Base-by-base conservation (phyloP, 2,888 invertebrate species). In the Synergus japonicus region DNA sequence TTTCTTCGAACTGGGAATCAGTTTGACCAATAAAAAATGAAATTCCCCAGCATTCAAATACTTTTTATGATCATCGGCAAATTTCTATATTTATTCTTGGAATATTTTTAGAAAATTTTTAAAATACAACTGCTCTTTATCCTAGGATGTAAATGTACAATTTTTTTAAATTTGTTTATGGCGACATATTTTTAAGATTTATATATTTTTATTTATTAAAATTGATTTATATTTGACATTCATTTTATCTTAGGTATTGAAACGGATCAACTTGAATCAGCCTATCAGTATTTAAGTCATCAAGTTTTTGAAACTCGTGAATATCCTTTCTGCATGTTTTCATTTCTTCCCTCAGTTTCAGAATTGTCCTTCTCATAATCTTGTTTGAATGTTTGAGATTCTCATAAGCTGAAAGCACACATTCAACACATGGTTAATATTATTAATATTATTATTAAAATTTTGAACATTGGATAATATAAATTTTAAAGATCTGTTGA, bases 321-420 rank as follows among this genome's bases (percentile, higher is more conserved):
- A 29, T 46, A 46, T 69, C 22, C 12, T 69, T 69, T 49, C 67
- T 49, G 22, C 4, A 29, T 1, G 46, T 46, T 69, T 69, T 49
- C 46, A 49, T 46, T 44, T 49, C 46, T 13, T 46, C 22, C 13
- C 1, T 69, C 22, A 69, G 13, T 69, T 22, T 22, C 8, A 13
- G 18, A n/a, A 69, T 69, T 69, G 67, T 29, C 13, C 49, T 18
- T 46, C 22, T 69, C 46, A 69, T 46, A 29, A 69, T 69, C 15
- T 44, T 46, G n/a, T 67, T 67, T 18, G 67, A 69, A 46, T 18
- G 9, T 2, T 18, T 67, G 4, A 67, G 44, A 67, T 67, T 67
- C 18, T 43, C 44, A 8, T 44, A 44, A 0, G 22, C 67, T 67
- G 67, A 22, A 67, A 60, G 10, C 7, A 22, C 0, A 15, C 9